Base-by-base conservation (phyloP, 2,888 invertebrate species). In the Drosophila cognata region DNA sequence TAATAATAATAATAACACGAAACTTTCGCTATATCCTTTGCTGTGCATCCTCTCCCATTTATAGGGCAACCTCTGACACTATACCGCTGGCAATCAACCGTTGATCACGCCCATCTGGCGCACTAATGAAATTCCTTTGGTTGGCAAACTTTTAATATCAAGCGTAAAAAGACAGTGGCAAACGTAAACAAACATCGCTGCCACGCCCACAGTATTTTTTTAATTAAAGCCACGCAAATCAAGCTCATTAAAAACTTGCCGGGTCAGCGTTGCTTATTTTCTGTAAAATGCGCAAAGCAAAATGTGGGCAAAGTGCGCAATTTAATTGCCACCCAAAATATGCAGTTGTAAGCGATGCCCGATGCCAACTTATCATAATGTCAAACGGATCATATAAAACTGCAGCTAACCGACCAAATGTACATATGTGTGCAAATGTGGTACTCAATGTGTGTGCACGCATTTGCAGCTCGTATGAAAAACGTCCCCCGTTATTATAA, bases 211-310 rank as follows among this genome's bases (percentile, higher is more conserved):
- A 69, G 51, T 2, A 21, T 46, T 46, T 11, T 88, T 85, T 89
- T 88, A 89, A 85, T 89, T 89, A 88, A 74, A 71, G 65, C 67
- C 63, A 66, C 77, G 64, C 69, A 80, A 84, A 79, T 85, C 67
- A 81, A 73, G 88, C 74, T 88, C 80, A 85, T 84, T 85, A 88
- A 82, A 87, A 89, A 84, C 72, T 74, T 74, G 87, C 76, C 55
- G 41, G 71, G 72, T 70, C 79, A 83, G 89, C 74, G 43, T 36
- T 33, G 21, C 28, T 43, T 59, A 71, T 59, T 62, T 59, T 66
- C 41, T 48, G 48, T 13, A 48, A 57, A 57, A 29, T 29, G 36
- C 18, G 11, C 25, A 48, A 21, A 8, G 18, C 55, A 36, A 18
- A 33, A 41, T 62, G 62, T 61, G 33, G 41, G 35, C 51, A 51